Evolutionary conservation across 1,140 invertebrate species (phyloP), one percentile per base, ranked within the genome.

Genomic region (Bombus affinis): DNA sequence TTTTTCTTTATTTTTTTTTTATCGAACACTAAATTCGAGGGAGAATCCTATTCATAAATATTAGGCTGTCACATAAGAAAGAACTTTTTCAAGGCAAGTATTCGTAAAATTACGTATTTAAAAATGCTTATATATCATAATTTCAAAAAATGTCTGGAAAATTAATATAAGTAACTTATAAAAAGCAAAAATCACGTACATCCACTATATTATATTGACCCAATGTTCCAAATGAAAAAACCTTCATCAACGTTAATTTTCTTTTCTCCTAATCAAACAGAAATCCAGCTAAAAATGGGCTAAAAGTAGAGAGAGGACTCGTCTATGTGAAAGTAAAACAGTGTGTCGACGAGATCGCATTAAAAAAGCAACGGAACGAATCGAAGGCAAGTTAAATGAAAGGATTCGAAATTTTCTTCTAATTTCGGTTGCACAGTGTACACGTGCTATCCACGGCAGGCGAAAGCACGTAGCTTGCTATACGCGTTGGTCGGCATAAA

Each of bases 401-500:
- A 78, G 62, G 65, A 70, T 70, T 57, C 37, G 66, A 32, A 85
- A 89, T 85, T 74, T 68, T 62, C 66, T 80, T 88, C 68, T 81
- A 74, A 89, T 88, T 86, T 79, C 70, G 84, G 10, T 74, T 70
- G 78, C n/a, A 53, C n/a, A 44, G 10, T 59, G 62, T 84, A 42
- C 65, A 86, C 62, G 39, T 37, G n/a, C 32, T 13, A 59, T 66
- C n/a, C 77, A 39, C 44, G 22, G 25, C 0, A n/a, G 18, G 22
- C 28, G 10, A n/a, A 35, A 37, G 68, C 81, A 77, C 47, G 75
- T 47, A 86, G 32, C 78, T 39, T 65, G 66, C 32, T 68, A 47
- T 25, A 25, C 62, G 57, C 37, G 74, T 79, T n/a, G 59, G 87
- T 80, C 62, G 62, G 88, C 68, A 80, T 90, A 90, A 93, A 94